A percentile compares a stretch with the other conserved stretches of the same genome.
phyloP scores from a whole-genome alignment of 2,888 invertebrate species.

The Andricus curvator region DNA sequence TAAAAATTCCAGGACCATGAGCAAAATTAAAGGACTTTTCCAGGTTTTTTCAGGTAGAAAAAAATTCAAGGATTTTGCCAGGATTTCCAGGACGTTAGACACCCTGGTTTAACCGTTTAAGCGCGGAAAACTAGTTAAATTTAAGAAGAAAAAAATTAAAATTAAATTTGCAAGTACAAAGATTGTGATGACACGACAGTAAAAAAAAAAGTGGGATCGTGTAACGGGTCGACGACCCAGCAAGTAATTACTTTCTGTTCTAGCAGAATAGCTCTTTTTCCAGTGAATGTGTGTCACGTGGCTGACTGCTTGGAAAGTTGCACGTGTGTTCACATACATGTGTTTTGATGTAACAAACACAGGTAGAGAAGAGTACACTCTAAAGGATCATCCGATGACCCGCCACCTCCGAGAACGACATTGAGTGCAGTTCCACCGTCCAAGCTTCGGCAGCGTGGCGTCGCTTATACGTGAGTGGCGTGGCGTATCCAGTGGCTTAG shows the following conservation, averaged over 20 bases:
- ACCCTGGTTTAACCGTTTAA: no score
- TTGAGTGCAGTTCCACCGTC: no score
- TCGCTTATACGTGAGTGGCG: no score
- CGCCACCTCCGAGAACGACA: constrained; percentile 32
- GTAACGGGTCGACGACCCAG: constrained; percentile 65
- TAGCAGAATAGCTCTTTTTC: constrained; percentile 72
- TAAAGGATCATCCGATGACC: constrained; percentile 26
- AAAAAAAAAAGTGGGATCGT: constrained; percentile 4
- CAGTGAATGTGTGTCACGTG: constrained; percentile 72
- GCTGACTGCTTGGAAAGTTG: constrained; percentile 55
- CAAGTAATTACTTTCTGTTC: constrained; percentile 63
- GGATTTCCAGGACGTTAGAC: no score
- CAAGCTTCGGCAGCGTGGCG: no score
- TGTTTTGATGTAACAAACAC: constrained; percentile 26
- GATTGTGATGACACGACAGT: constrained; percentile 11
- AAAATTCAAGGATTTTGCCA: no score
- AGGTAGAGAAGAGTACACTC: background rate
- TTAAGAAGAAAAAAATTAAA: no score
- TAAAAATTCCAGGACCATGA: no score
- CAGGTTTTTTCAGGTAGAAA: no score
- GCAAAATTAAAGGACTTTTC: no score
- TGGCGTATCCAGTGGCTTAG: no score
- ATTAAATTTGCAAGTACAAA: background rate
- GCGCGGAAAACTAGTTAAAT: no score
- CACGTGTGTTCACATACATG: constrained; percentile 29